These are phyloP conservation scores for Phaethornis superciliosus DNA, from an alignment of 2,113 vertebrate species.

Conservation along the genomic window DNA sequence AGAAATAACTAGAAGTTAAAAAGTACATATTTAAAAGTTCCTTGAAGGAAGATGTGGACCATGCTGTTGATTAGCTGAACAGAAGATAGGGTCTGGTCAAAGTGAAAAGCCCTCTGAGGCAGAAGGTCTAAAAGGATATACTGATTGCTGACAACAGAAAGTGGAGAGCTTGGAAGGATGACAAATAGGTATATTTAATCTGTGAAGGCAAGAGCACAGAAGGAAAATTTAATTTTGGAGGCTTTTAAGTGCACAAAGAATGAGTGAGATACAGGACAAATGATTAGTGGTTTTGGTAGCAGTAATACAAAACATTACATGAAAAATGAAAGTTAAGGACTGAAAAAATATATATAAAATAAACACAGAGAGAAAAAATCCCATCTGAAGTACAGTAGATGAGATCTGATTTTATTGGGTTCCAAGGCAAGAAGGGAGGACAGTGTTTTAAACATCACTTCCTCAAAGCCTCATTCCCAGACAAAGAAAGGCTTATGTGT, in stretches of 20 bases:
- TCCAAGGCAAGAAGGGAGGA: background rate
- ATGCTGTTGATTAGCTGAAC: background rate
- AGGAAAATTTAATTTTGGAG: conserved; percentile 49
- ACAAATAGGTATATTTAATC: conserved; percentile 55
- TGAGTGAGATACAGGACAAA: conserved; percentile 46
- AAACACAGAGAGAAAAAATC: conserved; percentile 6
- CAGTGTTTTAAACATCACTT: background rate
- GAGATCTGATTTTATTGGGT: conserved; percentile 1
- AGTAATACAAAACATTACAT: conserved; percentile 42
- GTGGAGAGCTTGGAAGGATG: conserved; percentile 41
- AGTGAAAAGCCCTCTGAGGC: conserved; percentile 9
- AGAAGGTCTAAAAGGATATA: conserved; percentile 4
- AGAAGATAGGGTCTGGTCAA: background rate
- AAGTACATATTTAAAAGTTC: background rate
- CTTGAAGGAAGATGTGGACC: background rate
- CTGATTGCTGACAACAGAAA: conserved; percentile 26
- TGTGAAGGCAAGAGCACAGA: conserved; percentile 27
- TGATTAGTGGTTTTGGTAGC: conserved; percentile 39
- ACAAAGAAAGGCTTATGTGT: background rate
- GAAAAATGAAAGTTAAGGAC: conserved; percentile 21
- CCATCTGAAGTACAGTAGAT: background rate
- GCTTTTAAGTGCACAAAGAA: conserved; percentile 49
- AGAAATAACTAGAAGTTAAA: background rate
- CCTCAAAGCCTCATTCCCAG: background rate
- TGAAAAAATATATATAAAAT: background rate